Conservation (phyloP, 2,797 vertebrate species). For the Cryptoprocta ferox region DNA sequence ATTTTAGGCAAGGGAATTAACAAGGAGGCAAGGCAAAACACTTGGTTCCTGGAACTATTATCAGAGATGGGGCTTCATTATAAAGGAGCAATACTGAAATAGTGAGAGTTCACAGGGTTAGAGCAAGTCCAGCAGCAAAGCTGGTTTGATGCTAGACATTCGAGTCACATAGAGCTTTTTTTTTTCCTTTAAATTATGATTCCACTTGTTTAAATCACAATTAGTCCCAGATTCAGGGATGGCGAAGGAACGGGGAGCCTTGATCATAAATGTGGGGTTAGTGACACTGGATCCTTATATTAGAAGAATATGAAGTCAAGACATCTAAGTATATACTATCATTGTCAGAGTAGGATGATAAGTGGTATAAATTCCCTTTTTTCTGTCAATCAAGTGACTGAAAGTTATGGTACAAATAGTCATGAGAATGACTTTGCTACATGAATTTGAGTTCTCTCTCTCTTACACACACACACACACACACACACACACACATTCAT, state of each 20-base stretch:
- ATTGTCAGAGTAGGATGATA: neutral
- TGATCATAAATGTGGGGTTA: neutral
- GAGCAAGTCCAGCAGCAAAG: slow-evolving; percentile 5
- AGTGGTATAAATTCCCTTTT: neutral
- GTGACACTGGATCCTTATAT: neutral
- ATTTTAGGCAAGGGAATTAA: neutral
- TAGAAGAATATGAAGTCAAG: neutral
- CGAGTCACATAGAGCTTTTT: neutral
- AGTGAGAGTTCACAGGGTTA: neutral
- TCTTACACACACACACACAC: too few relatives aligned
- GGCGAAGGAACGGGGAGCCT: neutral
- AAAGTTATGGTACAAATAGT: slow-evolving; percentile 41
- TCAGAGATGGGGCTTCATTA: neutral
- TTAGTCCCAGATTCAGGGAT: neutral
- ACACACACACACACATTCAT: neutral
- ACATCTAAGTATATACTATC: neutral
- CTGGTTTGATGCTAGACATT: neutral
- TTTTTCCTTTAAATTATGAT: neutral
- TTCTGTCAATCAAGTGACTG: neutral
- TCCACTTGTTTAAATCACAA: neutral
- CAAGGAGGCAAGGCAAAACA: neutral
- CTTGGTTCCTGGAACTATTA: neutral
- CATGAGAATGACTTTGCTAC: neutral
- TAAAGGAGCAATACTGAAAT: neutral
- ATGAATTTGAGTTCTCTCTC: neutral